Conservation (phyloP, 2,888 invertebrate species). For the Eupithecia subumbrata region DNA sequence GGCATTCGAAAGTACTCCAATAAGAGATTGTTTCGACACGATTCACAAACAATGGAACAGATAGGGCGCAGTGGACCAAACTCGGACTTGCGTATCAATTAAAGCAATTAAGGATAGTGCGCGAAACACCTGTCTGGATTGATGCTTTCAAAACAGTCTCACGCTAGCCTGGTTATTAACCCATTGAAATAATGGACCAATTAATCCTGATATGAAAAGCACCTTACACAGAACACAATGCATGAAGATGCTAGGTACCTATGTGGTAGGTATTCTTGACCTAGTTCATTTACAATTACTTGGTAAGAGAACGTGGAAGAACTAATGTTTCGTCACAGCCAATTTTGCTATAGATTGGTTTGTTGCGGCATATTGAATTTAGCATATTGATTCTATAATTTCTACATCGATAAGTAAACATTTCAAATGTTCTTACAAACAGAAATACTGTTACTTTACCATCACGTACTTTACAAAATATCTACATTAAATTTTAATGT, state of each 20-base stretch:
- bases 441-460: background rate
- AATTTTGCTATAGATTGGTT: conserved; percentile 40
- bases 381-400: conserved; percentile 31
- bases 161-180: conserved; percentile 44
- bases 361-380: conserved; percentile 31
- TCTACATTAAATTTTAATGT: background rate
- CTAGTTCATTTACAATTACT: conserved; percentile 42
- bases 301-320: conserved; percentile 44
- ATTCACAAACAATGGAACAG: conserved; percentile 60
- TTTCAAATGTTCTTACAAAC: conserved; percentile 14
- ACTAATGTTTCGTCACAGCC: conserved; percentile 28
- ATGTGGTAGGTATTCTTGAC: conserved; percentile 46
- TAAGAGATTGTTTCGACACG: conserved; percentile 57
- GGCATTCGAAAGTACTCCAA: conserved; percentile 52
- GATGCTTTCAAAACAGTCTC: conserved; percentile 50
- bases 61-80: conserved; percentile 57
- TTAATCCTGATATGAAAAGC: conserved; percentile 43
- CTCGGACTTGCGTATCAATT: conserved; percentile 59
- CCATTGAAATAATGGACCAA: conserved; percentile 44
- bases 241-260: conserved; percentile 43
- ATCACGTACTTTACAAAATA: background rate
- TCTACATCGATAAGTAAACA: conserved; percentile 24
- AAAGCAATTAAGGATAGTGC: conserved; percentile 53
- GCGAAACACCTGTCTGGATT: conserved; percentile 41
- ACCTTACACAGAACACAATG: conserved; percentile 35